These are phyloP conservation scores for Stenolophus ochropezus DNA, from an alignment of 2,888 invertebrate genomes.

Conservation along the genomic window DNA sequence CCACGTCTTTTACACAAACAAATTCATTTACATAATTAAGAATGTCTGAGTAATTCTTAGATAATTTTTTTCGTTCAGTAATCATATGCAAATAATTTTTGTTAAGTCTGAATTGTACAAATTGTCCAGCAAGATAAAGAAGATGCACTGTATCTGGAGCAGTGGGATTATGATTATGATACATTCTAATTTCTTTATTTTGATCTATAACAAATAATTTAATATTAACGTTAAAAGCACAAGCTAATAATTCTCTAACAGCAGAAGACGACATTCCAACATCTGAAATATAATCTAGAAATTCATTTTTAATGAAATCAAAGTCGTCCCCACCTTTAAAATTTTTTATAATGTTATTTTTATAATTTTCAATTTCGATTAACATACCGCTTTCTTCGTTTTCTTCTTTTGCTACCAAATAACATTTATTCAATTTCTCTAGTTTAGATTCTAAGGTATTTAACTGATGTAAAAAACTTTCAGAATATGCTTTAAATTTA, in stretches of 20 bases:
- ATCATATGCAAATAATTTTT: conserved; percentile 58
- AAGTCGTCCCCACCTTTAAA: conserved; percentile 33
- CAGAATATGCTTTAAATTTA: conserved; percentile 9
- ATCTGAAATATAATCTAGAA: conserved; percentile 57
- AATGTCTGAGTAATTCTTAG: conserved; percentile 43
- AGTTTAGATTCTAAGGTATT: conserved; percentile 18
- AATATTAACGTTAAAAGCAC: conserved; percentile 60
- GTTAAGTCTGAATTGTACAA: conserved; percentile 57
- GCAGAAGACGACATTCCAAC: conserved; percentile 60
- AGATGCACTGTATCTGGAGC: conserved; percentile 47
- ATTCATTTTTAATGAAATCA: conserved; percentile 56
- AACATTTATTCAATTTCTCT: conserved; percentile 27
- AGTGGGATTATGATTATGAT: conserved; percentile 60
- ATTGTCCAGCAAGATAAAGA: conserved; percentile 36
- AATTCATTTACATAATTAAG: conserved; percentile 45
- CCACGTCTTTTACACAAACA: conserved; percentile 58
- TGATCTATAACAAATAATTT: conserved; percentile 58
- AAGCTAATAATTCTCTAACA: conserved; percentile 62
- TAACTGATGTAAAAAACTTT: neutral
- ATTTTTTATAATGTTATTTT: neutral
- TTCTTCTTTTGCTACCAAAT: conserved; percentile 13
- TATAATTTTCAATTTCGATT: conserved; percentile 6
- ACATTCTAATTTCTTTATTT: conserved; percentile 50
- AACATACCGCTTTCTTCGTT: conserved; percentile 11
- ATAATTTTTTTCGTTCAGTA: conserved; percentile 54